Evolutionary conservation across 2,113 vertebrate genomes (phyloP), one percentile per base, ranked within the genome.

Genomic region (Solea solea): DNA sequence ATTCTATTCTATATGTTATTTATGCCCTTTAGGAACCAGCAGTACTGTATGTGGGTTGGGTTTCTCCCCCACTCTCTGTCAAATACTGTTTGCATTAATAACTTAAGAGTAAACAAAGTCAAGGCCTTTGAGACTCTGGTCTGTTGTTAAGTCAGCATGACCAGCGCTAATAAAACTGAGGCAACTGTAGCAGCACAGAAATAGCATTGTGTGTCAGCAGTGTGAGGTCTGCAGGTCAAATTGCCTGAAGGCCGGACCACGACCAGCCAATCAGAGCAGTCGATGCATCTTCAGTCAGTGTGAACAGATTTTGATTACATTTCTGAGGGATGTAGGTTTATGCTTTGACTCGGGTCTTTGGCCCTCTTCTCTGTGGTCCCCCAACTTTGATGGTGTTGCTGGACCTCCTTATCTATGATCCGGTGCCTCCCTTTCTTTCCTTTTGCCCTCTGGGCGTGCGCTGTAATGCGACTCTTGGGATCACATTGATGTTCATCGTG

Each of bases 261-360:
- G 21, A 4, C 74, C 82, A 68, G 61, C 89, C 89, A 88, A 88
- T 92, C 76, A 80, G 73, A 82, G 78, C 56, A 39, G 59, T 45
- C 42, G 72, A 75, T 6, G 34, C 34, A 34, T 34, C 5, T 34
- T 34, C 34, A 34, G 34, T 34, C 2, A 34, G 28, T 34, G 28
- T 34, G 28, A 34, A 34, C 5, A 5, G 28, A 34, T 34, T 34
- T 34, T 34, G 28, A 34, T n/a, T n/a, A n/a, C n/a, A 21, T 21
- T 21, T 21, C 21, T 21, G 21, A 21, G 21, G 21, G 21, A 21
- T 21, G 21, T 21, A 21, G 21, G 21, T 21, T 21, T 21, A 21
- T 21, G 21, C 21, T 21, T 21, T 21, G 1, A 21, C 21, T 21
- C 21, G 21, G 21, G 21, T 21, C 21, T 21, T 21, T 21, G 21